Base-by-base conservation (phyloP, 2,888 invertebrate genomes). In the Rhingia rostrata region DNA sequence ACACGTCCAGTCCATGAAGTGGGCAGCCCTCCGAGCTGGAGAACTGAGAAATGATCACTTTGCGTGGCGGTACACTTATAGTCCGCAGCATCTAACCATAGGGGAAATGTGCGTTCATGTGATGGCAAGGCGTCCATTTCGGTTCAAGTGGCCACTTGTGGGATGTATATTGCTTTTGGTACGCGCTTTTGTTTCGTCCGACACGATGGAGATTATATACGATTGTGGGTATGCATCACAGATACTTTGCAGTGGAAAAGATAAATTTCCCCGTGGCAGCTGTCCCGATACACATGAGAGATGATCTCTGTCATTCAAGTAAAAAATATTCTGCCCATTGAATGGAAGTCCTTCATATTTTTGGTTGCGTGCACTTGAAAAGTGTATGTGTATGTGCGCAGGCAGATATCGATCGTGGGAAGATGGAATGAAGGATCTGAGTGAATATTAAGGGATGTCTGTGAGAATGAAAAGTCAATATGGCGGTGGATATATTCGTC, bases 111-210 rank as follows among this genome's bases (percentile, higher is more conserved):
- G 67, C 56, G 53, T 74, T 51, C 49, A 22, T 61, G n/a, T 43
- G 58, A 79, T 61, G 69, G 79, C 64, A 79, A 80, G 84, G 80
- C 84, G 74, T 84, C 74, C 74, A 37, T 66, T 60, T 41, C 22
- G 22, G 22, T 80, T 84, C 84, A 80, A 84, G 84, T 84, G 84
- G 84, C 80, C 84, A 84, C 84, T 84, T 80, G 80, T 74, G 74
- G 58, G 70, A 41, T 70, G 45, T 61, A 10, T 56, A 54, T 45
- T 47, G 33, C 35, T 45, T 45, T 45, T 54, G n/a, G 4, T 37
- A 12, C 43, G 37, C 37, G 41, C 49, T 77, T 47, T 79, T 70
- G 41, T 64, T 79, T 43, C 49, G 51, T 22, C 43, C 60, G 60
- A 51, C 60, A 51, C 9, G 37, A 61, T 35, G 54, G 61, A 66